Evolutionary conservation across 2,113 vertebrate species (phyloP).

Genomic region (Pedionomus torquatus): DNA sequence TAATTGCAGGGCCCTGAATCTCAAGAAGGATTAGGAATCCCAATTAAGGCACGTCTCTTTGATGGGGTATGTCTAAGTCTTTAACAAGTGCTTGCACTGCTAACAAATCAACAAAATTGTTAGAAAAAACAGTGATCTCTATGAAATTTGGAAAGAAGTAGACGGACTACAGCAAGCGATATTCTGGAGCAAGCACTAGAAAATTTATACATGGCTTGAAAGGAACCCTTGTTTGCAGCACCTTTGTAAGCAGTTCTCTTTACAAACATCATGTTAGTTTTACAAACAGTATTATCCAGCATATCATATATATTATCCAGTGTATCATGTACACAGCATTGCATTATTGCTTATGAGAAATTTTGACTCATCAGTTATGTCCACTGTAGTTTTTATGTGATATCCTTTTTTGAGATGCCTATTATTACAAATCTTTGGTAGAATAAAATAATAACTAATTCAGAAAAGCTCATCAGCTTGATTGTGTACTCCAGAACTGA

Average conservation of each 20-base stretch:
- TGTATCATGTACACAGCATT: neutral
- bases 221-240: neutral
- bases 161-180: neutral
- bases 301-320: neutral
- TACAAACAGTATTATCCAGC: neutral
- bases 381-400: neutral
- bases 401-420: neutral
- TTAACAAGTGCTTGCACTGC: neutral
- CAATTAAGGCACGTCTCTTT: neutral
- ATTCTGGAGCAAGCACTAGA: neutral
- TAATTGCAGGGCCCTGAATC: neutral
- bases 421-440: neutral
- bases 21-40: neutral
- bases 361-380: neutral
- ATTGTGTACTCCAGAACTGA: neutral
- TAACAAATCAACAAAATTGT: neutral
- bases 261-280: neutral
- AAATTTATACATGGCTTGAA: neutral
- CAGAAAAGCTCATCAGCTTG: neutral
- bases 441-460: neutral
- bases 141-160: neutral
- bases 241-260: neutral
- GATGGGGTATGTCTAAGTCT: neutral
- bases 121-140: neutral
- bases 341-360: neutral